A percentile compares a stretch with the other conserved stretches of the same genome.
phyloP scores from a whole-genome alignment of 2,888 invertebrate genomes.

The Brachypterus glaber region DNA sequence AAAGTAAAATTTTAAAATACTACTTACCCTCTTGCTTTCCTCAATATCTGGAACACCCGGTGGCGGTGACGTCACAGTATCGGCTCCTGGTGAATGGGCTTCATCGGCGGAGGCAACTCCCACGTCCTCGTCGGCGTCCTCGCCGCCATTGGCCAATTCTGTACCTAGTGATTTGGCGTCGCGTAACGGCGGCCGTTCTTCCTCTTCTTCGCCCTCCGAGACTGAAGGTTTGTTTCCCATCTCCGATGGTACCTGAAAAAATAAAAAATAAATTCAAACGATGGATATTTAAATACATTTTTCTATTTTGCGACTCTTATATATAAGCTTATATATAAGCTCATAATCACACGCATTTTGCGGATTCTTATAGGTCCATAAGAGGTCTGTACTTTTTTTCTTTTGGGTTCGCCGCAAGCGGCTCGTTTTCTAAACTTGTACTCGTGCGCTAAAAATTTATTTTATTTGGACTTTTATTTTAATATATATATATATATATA shows the following conservation, averaged over 20 bases:
- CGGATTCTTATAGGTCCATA: too few relatives aligned
- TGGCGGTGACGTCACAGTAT: conserved; percentile 35
- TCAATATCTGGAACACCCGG: conserved; percentile 44
- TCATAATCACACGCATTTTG: too few relatives aligned
- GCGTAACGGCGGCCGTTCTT: conserved; percentile 30
- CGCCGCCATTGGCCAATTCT: conserved; percentile 45
- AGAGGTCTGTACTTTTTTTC: too few relatives aligned
- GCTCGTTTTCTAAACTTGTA: too few relatives aligned
- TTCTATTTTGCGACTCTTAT: too few relatives aligned
- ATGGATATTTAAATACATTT: conserved; percentile 1
- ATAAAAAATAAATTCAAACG: conserved; percentile 13
- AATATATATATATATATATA: too few relatives aligned
- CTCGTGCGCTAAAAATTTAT: too few relatives aligned
- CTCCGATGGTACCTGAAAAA: conserved; percentile 42
- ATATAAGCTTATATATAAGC: too few relatives aligned
- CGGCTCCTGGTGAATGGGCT: conserved; percentile 76
- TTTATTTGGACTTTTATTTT: too few relatives aligned
- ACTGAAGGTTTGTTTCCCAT: conserved; percentile 47
- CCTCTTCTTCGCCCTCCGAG: conserved; percentile 42
- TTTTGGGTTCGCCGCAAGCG: too few relatives aligned
- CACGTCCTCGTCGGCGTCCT: conserved; percentile 71
- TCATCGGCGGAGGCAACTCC: too few relatives aligned
- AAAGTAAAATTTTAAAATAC: too few relatives aligned
- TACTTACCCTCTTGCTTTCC: conserved; percentile 51
- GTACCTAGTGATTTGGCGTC: conserved; percentile 28